Evolutionary conservation across 2,888 invertebrate species (phyloP).

Genomic region (Ryuthela nishihirai): DNA sequence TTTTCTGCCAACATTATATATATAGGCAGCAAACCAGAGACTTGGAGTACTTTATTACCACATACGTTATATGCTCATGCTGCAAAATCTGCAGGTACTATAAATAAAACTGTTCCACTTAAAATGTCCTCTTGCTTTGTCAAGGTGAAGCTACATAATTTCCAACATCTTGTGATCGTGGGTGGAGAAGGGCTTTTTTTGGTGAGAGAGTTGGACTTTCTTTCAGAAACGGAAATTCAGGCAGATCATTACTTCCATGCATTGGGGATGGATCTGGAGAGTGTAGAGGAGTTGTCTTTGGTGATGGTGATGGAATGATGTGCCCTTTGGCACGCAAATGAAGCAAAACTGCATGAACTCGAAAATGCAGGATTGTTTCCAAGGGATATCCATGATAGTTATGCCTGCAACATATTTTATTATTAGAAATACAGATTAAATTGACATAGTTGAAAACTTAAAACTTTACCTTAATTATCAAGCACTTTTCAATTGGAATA

Average conservation of each 20-base stretch:
- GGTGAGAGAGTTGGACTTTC: constrained; percentile 23
- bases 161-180: no score
- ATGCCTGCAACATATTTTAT: constrained; percentile 61
- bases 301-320: constrained; percentile 23
- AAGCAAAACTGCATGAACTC: constrained; percentile 66
- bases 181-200: constrained; percentile 9
- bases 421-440: not conserved
- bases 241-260: constrained; percentile 9
- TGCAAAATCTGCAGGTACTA: no score
- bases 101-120: no score
- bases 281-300: constrained; percentile 17
- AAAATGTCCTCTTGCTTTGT: no score
- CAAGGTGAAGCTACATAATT: no score
- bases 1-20: no score
- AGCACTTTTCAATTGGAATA: not conserved
- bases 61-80: no score
- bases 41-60: no score
- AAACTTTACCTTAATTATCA: not conserved
- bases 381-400: constrained; percentile 81
- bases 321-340: constrained; percentile 30
- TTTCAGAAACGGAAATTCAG: constrained; percentile 26
- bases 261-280: constrained; percentile 31
- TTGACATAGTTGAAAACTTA: not conserved
- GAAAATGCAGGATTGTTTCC: constrained; percentile 84
- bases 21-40: no score